Evolutionary conservation across 2,113 vertebrate species (phyloP).

Genomic region (Steatornis caripensis): DNA sequence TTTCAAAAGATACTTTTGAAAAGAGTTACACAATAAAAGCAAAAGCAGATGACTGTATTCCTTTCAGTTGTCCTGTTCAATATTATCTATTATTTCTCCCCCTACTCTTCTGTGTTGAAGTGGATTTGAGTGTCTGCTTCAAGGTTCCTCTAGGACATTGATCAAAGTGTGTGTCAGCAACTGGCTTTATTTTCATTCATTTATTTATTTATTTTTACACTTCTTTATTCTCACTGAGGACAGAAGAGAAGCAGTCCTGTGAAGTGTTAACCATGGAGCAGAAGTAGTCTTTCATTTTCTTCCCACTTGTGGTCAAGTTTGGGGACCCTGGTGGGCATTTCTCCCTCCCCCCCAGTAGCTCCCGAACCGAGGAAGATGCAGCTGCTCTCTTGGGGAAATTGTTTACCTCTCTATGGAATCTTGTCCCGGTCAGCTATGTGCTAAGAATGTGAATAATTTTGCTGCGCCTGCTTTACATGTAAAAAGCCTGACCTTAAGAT

Average conservation of each 20-base stretch:
- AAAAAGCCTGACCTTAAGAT: slow-evolving; percentile 57
- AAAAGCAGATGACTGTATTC: background rate
- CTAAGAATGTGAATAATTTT: slow-evolving; percentile 69
- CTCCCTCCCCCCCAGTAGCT: background rate
- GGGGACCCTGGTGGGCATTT: background rate
- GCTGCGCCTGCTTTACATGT: slow-evolving; percentile 53
- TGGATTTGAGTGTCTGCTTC: background rate
- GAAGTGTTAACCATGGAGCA: background rate
- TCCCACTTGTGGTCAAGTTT: background rate
- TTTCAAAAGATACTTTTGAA: background rate
- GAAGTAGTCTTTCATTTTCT: background rate
- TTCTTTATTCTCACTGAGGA: background rate
- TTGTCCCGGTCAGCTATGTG: slow-evolving; percentile 58
- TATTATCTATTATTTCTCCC: background rate
- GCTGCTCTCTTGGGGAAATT: slow-evolving; percentile 59
- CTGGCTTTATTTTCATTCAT: background rate
- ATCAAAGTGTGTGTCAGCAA: background rate
- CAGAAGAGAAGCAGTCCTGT: background rate
- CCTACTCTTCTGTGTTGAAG: background rate
- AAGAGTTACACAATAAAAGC: background rate
- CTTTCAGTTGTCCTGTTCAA: background rate
- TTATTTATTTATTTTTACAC: background rate
- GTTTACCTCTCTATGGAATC: slow-evolving; percentile 56
- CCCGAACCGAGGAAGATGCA: slow-evolving; percentile 5
- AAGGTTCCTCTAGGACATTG: background rate